phyloP scores from a whole-genome alignment of 92 coral and sea anemone genomes.

The Zoanthus sociatus region DNA sequence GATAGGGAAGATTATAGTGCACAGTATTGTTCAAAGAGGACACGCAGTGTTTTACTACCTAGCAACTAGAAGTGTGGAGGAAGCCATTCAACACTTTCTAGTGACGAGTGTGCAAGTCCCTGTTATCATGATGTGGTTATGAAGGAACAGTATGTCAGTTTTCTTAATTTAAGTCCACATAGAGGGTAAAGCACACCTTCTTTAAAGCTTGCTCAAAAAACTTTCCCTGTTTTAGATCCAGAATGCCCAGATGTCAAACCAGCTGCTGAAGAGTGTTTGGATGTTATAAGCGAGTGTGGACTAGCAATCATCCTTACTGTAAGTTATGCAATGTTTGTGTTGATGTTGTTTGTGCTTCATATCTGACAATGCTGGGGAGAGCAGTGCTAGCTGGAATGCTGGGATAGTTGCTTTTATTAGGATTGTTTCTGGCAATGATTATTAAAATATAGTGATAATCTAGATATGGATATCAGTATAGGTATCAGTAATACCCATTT shows the following conservation, averaged over 20 bases:
- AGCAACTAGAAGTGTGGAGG: constrained; percentile 12
- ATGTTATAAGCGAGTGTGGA: constrained; percentile 3
- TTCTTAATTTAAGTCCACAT: neutral
- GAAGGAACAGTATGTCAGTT: neutral
- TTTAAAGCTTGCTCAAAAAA: neutral
- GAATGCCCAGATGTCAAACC: neutral
- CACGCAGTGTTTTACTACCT: constrained; percentile 1
- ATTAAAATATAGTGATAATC: neutral
- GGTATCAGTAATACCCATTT: neutral
- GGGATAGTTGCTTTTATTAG: neutral
- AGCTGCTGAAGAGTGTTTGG: constrained; percentile 4
- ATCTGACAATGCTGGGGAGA: neutral
- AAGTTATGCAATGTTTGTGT: constrained; percentile 2
- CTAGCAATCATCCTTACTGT: constrained; percentile 1
- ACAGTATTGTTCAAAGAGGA: constrained; percentile 23
- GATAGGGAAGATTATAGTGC: constrained; percentile 6
- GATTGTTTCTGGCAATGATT: neutral
- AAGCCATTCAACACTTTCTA: constrained; percentile 5
- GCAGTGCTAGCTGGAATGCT: neutral
- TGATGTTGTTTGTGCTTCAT: neutral
- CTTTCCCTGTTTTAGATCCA: neutral
- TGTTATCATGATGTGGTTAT: neutral
- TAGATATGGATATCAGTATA: neutral
- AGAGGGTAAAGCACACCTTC: neutral
- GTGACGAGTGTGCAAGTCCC: neutral